Evolutionary conservation across 2,797 vertebrate species (phyloP), one percentile per base, ranked within the genome.

Genomic region (Calcarius lapponicus): DNA sequence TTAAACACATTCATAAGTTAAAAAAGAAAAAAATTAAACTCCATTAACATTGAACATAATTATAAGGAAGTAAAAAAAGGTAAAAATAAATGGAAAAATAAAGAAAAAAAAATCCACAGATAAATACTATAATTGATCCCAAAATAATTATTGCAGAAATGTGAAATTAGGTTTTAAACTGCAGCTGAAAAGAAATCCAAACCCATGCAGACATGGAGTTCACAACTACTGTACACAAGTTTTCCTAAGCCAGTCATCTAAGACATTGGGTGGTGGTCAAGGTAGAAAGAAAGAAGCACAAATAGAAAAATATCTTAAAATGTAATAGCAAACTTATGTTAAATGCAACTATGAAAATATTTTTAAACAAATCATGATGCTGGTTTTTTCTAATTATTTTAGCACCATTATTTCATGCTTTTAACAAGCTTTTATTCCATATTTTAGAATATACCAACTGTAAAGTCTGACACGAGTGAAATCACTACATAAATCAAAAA

Each of bases 321-420:
- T 0, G 2, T 16, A 78, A 60, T 0, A 84, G 29, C 19, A 40
- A 89, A 21, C 8, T 40, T 45, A 32, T 1, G 2, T n/a, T 36
- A 65, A 3, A 53, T 22, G 8, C 14, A 86, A 42, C 17, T 31
- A 24, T 6, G 20, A 81, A 17, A 75, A 19, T 29, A 42, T 34
- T 75, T 69, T 10, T 0, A 80, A 79, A 9, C 1, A 3, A 75
- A 90, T 38, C 11, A 45, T 29, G 45, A 36, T 11, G 28, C 5
- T 42, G 7, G 0, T 38, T 54, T 51, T 73, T 50, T 22, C 25
- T 54, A 66, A 51, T 13, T 58, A 36, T 45, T 93, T 81, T 71
- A 76, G 45, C 43, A 61, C 20, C 7, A 5, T 21, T 10, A 40
- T 61, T 81, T 84, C 22, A 60, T 7, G 4, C 7, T 48, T 24